Base-by-base conservation (phyloP, 2,113 vertebrate genomes). In the Danio rerio region DNA sequence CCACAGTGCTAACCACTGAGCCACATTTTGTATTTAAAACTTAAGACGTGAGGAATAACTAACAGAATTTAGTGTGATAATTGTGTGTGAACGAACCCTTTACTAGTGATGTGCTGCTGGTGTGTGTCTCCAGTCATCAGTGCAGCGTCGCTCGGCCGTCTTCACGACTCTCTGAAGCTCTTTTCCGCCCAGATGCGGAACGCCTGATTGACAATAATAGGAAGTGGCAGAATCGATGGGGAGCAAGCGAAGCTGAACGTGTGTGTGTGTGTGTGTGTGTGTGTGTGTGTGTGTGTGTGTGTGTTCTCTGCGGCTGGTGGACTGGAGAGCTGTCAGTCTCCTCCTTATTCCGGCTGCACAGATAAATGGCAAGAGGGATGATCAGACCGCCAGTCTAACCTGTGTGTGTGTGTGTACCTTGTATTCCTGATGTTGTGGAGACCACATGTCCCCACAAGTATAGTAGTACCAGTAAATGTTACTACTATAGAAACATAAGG, bases 181-280 rank as follows among this genome's bases (percentile, higher is more conserved):
- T 82, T 77, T 68, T 87, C 85, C n/a, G 83, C 83, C 81, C 84
- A 90, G 88, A 90, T 81, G 71, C 77, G 71, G 86, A 86, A 18
- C 66, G 84, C 83, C 89, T 92, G 92, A 93, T 92, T 94, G 92
- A 94, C 89, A 92, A 90, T 94, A 93, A 94, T 93, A 87, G 90
- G 87, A 93, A 93, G 89, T 93, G 93, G 91, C 93, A 94, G 92
- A 91, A 92, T 93, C 89, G 89, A 93, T 92, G 88, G 87, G 86
- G 90, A 88, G 92, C 91, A 92, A 92, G 89, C 89, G 90, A 89
- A 87, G 85, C 71, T 81, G 87, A 74, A 85, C 65, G 82, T 31
- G 80, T 81, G 83, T 74, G 78, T 63, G 78, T 45, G 49, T 47
- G 49, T 75, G 70, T 55, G 70, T 69, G 49, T 61, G 58, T 61